Evolutionary conservation across 2,888 invertebrate genomes (phyloP), one percentile per base, ranked within the genome.

Genomic region (Dicycla oo): DNA sequence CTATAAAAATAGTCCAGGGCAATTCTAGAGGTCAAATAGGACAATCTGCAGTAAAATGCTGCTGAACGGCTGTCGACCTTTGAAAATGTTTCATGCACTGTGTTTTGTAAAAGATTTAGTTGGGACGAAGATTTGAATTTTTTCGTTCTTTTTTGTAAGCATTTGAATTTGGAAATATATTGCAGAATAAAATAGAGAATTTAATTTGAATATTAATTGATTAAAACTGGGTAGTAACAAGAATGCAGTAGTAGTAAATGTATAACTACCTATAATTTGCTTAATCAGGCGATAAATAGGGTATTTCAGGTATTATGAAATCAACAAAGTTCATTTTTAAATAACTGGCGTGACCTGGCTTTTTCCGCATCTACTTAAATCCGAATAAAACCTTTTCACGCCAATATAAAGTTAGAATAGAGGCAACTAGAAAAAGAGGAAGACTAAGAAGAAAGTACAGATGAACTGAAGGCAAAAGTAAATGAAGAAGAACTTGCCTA

Each of bases 21-120:
- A 49, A 69, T 68, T 73, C 45, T 40, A 45, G 67, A 63, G 83
- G 83, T 80, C 82, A 71, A 82, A 75, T 58, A 72, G 78, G 74
- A 85, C 74, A 80, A 82, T 82, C 69, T 70, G 75, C 70, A 82
- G 69, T 83, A 80, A 84, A 83, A 82, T 67, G 26, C 45, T 56
- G 62, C 23, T 40, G 65, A 75, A 75, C 61, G 49, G 69, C 30
- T 40, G 58, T 49, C 45, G 57, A 78, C 68, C 71, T 69, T 58
- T 60, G 43, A 57, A 72, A 54, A 82, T 60, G 51, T 66, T 45
- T 60, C 62, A 34, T 77, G 65, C 53, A 65, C 26, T 61, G n/a
- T 66, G 26, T 66, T n/a, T n/a, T 56, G 54, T 56, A 45, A 65
- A 78, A 71, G 30, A 66, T 80, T 65, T 43, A 47, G 62, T 43